Evolutionary conservation across 2,888 invertebrate genomes (phyloP).

Genomic region (Chloroclysta siterata): DNA sequence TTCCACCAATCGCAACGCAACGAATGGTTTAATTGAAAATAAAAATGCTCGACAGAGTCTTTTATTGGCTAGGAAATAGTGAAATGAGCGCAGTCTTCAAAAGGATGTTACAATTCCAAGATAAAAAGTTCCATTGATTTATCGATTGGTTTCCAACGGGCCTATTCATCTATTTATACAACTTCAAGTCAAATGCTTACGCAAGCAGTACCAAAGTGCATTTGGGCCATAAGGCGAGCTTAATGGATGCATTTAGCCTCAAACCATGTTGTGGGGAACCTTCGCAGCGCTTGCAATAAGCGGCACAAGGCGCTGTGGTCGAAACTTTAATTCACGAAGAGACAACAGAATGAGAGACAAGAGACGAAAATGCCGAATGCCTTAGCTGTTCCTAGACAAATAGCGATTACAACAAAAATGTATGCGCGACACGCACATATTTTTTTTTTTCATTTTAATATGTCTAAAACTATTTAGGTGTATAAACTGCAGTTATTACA

Average conservation of each 20-base stretch:
- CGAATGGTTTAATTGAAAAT: too few relatives aligned
- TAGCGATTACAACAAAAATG: too few relatives aligned
- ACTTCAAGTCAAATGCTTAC: slow-evolving; percentile 43
- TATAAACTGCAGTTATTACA: too few relatives aligned
- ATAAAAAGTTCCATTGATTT: slow-evolving; percentile 15
- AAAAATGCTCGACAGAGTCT: too few relatives aligned
- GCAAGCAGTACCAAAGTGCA: slow-evolving; percentile 45
- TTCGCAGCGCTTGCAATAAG: not conserved
- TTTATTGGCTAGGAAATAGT: not conserved
- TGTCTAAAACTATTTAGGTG: too few relatives aligned
- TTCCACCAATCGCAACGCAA: too few relatives aligned
- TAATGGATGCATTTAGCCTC: slow-evolving; percentile 15
- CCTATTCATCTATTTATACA: slow-evolving; percentile 49
- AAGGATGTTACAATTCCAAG: slow-evolving; percentile 10
- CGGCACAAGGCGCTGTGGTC: not conserved
- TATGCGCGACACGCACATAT: too few relatives aligned
- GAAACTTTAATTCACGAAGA: too few relatives aligned
- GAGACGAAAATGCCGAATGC: too few relatives aligned
- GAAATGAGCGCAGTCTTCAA: slow-evolving; percentile 8
- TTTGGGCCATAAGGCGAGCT: slow-evolving; percentile 49
- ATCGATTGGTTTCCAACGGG: slow-evolving; percentile 23
- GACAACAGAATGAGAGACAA: too few relatives aligned
- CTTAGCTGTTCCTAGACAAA: too few relatives aligned
- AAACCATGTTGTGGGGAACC: slow-evolving; percentile 6
- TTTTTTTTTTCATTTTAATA: too few relatives aligned